A percentile compares a stretch with the other conserved stretches of the same genome.
Conservation (phyloP, 2,113 vertebrate genomes). For the Panthera uncia region DNA sequence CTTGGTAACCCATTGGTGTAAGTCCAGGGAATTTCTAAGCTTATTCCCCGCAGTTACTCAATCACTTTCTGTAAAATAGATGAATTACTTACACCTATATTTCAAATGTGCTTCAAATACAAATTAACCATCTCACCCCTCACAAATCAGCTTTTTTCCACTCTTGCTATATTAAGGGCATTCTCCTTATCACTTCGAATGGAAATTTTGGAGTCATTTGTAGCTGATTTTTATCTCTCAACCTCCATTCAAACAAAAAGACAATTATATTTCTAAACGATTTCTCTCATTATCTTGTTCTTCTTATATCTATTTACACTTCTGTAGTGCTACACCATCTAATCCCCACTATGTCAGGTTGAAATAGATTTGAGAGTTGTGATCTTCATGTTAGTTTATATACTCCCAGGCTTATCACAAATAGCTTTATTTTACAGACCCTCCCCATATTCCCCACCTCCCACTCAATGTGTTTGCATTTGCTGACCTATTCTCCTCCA, state of each 20-base stretch:
- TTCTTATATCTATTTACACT: not conserved
- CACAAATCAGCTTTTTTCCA: not conserved
- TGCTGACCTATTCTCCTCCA: not conserved
- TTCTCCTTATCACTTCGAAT: not conserved
- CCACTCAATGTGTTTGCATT: not conserved
- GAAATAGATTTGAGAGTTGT: not conserved
- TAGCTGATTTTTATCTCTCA: not conserved
- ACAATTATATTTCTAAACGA: not conserved
- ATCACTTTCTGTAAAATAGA: not conserved
- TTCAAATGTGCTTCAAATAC: not conserved
- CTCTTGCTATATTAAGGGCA: not conserved
- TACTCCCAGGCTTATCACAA: not conserved
- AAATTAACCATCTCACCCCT: not conserved
- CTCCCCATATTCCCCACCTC: not conserved
- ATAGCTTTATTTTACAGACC: not conserved
- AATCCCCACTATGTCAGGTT: not conserved
- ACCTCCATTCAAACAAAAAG: not conserved
- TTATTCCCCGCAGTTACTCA: not conserved
- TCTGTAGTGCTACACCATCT: not conserved
- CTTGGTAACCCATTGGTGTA: too few species aligned
- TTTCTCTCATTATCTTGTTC: not conserved
- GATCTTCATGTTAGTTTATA: not conserved
- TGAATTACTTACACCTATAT: not conserved
- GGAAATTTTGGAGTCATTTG: not conserved
- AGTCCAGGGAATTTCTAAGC: too few species aligned